Conservation (phyloP, 2,113 vertebrate genomes). For the Pelecanoides urinatrix region DNA sequence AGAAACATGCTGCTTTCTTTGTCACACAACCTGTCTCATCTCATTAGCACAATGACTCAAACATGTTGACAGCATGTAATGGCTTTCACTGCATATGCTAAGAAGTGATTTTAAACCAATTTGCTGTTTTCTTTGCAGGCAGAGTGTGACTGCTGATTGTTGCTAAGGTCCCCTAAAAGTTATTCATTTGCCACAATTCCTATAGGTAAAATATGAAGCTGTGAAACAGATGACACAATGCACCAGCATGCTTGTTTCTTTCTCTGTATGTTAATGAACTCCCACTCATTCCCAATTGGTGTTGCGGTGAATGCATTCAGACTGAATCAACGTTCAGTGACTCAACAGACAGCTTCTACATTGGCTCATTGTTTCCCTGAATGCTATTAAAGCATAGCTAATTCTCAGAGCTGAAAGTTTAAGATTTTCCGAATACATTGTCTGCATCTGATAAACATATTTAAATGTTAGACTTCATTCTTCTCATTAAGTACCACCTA, state of each 20-base stretch:
- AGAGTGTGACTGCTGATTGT: slow-evolving; percentile 38
- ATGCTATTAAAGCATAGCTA: background rate
- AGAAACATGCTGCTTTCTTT: background rate
- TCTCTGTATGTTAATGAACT: background rate
- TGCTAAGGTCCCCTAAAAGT: background rate
- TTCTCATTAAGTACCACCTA: background rate
- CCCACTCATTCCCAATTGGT: background rate
- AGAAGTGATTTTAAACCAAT: slow-evolving; percentile 52
- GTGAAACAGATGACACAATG: background rate
- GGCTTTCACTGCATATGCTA: slow-evolving; percentile 11
- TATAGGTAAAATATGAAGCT: slow-evolving; percentile 5
- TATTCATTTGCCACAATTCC: background rate
- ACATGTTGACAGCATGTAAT: slow-evolving; percentile 34
- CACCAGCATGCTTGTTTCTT: background rate
- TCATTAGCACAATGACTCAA: slow-evolving; percentile 38
- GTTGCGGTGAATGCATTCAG: background rate
- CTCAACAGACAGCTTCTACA: background rate
- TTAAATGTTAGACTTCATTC: background rate
- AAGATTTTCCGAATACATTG: background rate
- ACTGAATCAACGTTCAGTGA: background rate
- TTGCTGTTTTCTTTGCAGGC: slow-evolving; percentile 37
- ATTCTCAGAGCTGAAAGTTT: background rate
- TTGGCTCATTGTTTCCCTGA: background rate
- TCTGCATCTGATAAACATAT: background rate
- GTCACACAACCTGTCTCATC: slow-evolving; percentile 50